These are phyloP conservation scores for Ceratosolen solmsi DNA, from an alignment of 1,140 invertebrate species.

Conservation along the genomic window DNA sequence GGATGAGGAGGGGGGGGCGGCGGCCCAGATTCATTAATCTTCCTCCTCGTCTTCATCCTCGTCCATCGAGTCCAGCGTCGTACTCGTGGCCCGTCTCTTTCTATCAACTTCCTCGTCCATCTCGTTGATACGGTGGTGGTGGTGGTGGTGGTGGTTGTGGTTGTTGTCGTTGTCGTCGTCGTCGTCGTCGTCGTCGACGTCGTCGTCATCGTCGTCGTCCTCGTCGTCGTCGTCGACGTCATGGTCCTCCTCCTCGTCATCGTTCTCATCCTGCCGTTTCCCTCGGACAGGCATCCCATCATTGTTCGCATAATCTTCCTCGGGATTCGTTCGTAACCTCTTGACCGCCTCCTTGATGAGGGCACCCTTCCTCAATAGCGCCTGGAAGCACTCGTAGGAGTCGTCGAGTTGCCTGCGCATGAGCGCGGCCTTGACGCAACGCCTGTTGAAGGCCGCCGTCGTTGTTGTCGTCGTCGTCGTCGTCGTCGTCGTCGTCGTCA, in stretches of 20 bases:
- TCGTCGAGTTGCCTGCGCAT: constrained; percentile 69
- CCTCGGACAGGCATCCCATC: background rate
- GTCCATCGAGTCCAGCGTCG: constrained; percentile 55
- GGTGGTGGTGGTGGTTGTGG: too few species aligned
- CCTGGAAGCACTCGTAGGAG: constrained; percentile 80
- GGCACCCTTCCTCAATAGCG: constrained; percentile 77
- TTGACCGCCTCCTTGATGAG: constrained; percentile 83
- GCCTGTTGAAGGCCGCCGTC: constrained; percentile 55
- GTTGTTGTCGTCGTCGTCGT: constrained; percentile 51
- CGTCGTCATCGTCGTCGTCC: constrained; percentile 49
- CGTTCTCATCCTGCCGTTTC: background rate
- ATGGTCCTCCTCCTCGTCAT: constrained; percentile 43
- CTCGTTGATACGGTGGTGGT: too few species aligned
- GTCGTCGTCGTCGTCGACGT: constrained; percentile 73
- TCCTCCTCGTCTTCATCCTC: constrained; percentile 70
- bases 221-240: constrained; percentile 15
- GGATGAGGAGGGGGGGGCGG: too few species aligned
- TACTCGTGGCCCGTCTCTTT: constrained; percentile 18
- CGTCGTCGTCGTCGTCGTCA: background rate
- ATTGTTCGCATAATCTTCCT: constrained; percentile 54
- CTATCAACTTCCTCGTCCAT: background rate
- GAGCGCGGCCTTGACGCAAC: constrained; percentile 46
- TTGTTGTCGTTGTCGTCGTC: too few species aligned
- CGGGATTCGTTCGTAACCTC: constrained; percentile 76
- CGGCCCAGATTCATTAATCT: too few species aligned